These are phyloP conservation scores for Parazoanthus darwini DNA, from an alignment of 92 coral and sea anemone species.

Conservation along the genomic window DNA sequence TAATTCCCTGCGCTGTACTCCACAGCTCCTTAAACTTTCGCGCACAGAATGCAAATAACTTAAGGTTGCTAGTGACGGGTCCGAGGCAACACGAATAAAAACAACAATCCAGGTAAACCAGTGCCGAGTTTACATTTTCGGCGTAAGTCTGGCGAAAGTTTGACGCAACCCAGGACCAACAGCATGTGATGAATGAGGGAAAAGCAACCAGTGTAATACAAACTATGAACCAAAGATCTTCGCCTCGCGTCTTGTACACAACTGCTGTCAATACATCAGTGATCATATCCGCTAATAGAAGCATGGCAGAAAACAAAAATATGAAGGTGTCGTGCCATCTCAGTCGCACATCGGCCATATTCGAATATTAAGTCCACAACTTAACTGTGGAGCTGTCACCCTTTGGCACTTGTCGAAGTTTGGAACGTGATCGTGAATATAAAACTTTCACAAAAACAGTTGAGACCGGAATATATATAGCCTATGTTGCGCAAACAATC, in stretches of 20 bases:
- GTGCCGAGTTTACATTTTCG: conserved; percentile 28
- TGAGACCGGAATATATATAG: not conserved
- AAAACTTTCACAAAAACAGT: not conserved
- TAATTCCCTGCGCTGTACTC: conserved; percentile 32
- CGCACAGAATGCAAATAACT: conserved; percentile 33
- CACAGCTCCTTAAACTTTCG: conserved; percentile 37
- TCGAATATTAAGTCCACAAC: not conserved
- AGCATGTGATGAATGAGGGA: conserved; percentile 40
- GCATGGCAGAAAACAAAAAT: conserved; percentile 27
- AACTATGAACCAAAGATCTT: conserved; percentile 29
- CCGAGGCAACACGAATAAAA: conserved; percentile 34
- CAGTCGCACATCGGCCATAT: conserved; percentile 33
- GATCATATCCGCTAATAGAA: conserved; percentile 28
- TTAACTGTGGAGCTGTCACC: not conserved
- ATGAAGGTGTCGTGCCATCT: conserved; percentile 36
- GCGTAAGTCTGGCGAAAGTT: conserved; percentile 38
- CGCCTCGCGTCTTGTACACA: conserved; percentile 23
- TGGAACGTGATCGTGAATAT: not conserved
- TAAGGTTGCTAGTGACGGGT: conserved; percentile 36
- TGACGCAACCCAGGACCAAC: conserved; percentile 39
- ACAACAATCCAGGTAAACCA: conserved; percentile 24
- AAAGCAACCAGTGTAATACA: conserved; percentile 31
- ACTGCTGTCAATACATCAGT: conserved; percentile 36
- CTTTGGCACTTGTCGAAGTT: not conserved
- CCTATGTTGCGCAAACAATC: not conserved